A percentile compares a stretch with the other conserved stretches of the same genome.
Evolutionary conservation across 1,140 invertebrate genomes (phyloP).

Genomic region (Lethrus apterus): DNA sequence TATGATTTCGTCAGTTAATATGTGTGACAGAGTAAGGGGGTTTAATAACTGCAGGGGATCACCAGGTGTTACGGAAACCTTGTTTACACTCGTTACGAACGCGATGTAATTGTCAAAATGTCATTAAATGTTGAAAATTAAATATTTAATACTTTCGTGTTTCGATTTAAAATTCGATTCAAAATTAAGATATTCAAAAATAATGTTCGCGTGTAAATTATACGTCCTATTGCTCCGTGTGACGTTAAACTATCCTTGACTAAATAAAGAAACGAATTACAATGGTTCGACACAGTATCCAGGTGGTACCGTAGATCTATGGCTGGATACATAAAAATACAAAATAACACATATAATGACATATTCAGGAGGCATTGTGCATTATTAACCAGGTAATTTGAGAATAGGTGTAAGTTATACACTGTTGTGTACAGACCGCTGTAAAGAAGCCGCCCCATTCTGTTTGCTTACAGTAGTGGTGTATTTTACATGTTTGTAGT

Average conservation of each 20-base stretch:
- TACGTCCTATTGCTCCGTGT: too few relatives aligned
- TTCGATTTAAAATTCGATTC: too few relatives aligned
- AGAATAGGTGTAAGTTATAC: conserved; percentile 33
- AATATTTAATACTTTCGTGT: too few relatives aligned
- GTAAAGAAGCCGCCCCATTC: conserved; percentile 10
- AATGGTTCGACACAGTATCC: conserved; percentile 6
- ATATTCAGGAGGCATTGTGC: conserved; percentile 24
- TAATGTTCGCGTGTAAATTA: too few relatives aligned
- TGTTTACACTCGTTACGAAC: too few relatives aligned
- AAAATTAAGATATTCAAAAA: conserved; percentile 5
- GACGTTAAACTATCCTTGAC: too few relatives aligned
- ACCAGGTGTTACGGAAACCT: background rate
- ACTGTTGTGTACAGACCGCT: conserved; percentile 6
- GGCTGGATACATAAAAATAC: conserved; percentile 14
- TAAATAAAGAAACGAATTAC: conserved; percentile 4
- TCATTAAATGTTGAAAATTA: too few relatives aligned
- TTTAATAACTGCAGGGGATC: background rate
- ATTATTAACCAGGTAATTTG: conserved; percentile 34
- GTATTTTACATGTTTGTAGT: conserved; percentile 11
- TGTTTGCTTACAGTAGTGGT: conserved; percentile 1
- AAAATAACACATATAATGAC: conserved; percentile 24
- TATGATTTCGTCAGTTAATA: conserved; percentile 1
- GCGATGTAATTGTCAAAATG: too few relatives aligned
- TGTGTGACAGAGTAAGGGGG: background rate
- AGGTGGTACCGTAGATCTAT: conserved; percentile 4